Evolutionary conservation across 2,113 vertebrate genomes (phyloP).

Genomic region (Theristicus caerulescens): DNA sequence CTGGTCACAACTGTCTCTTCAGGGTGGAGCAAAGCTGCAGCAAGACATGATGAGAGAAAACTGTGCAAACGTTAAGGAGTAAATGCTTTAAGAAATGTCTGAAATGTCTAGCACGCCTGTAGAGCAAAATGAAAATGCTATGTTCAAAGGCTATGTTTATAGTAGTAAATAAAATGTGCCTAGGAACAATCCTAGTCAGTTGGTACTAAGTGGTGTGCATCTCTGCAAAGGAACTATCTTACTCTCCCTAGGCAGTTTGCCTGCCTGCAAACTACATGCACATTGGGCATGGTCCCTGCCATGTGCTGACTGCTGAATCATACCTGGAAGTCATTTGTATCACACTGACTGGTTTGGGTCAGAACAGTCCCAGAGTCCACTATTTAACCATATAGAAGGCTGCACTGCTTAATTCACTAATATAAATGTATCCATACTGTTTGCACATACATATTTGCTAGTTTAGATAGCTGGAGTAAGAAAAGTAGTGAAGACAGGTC

Average conservation of each 20-base stretch:
- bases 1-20: not conserved
- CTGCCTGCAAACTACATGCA: not conserved
- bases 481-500: not conserved
- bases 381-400: not conserved
- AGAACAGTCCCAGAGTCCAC: not conserved
- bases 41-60: not conserved
- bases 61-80: not conserved
- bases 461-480: not conserved
- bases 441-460: not conserved
- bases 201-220: not conserved
- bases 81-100: not conserved
- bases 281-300: rapidly evolving
- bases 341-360: not conserved
- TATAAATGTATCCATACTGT: not conserved
- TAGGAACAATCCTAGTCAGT: not conserved
- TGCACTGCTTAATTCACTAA: not conserved
- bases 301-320: not conserved
- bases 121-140: not conserved
- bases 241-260: not conserved
- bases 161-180: not conserved
- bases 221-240: not conserved
- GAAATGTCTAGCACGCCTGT: not conserved
- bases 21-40: not conserved
- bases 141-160: not conserved
- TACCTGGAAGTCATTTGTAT: not conserved